Conservation (phyloP, 2,113 vertebrate species). For the Cryptomyrus ogoouensis region DNA sequence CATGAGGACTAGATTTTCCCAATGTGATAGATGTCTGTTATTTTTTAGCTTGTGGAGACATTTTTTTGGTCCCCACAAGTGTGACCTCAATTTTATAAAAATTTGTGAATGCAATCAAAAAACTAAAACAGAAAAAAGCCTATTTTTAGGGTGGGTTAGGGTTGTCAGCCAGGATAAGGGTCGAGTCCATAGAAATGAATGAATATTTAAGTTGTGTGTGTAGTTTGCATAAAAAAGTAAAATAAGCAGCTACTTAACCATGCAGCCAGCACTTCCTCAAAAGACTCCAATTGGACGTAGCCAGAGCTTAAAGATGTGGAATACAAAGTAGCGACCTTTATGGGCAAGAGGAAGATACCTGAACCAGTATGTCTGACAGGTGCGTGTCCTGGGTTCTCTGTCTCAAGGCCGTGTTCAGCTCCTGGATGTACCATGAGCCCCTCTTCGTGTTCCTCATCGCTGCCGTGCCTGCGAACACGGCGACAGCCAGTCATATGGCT, state of each 20-base stretch:
- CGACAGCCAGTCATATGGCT: neutral
- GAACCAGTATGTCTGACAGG: constrained; percentile 88
- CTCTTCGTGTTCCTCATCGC: constrained; percentile 94
- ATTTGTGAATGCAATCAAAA: neutral
- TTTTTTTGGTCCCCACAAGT: neutral
- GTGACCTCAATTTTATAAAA: neutral
- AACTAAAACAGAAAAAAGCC: neutral
- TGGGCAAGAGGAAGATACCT: constrained; percentile 57
- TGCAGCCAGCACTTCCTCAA: neutral
- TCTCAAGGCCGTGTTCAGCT: constrained; percentile 73
- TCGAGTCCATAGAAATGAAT: neutral
- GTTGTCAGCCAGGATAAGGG: neutral
- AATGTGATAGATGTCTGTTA: neutral
- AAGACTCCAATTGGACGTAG: neutral
- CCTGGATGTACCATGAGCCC: constrained; percentile 94
- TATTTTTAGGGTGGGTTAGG: neutral
- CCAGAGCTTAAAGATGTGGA: neutral
- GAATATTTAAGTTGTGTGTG: neutral
- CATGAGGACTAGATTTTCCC: neutral
- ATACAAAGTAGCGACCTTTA: neutral
- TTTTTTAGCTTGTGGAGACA: neutral
- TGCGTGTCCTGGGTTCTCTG: constrained; percentile 76
- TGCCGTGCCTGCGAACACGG: constrained; percentile 68
- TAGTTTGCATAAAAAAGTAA: neutral
- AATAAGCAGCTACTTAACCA: neutral